Conservation (phyloP, 2,797 vertebrate genomes). For the Okamejei kenojei region DNA sequence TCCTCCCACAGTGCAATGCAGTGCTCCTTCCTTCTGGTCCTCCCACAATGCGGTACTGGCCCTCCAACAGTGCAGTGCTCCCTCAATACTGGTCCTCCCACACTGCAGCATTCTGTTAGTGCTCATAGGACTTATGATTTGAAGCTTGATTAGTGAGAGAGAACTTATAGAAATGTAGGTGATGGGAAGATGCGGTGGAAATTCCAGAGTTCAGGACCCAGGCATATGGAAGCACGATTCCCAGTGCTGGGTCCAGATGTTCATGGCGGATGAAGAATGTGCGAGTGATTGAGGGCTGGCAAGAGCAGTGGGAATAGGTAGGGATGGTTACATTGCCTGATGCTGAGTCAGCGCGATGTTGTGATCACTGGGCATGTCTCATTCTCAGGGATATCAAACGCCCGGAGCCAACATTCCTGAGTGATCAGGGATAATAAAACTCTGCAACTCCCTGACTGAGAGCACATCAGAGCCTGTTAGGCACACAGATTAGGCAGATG, state of each 20-base stretch:
- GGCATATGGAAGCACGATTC: too few species aligned
- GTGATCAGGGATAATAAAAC: constrained; percentile 41
- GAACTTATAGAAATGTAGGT: too few species aligned
- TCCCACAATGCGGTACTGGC: too few species aligned
- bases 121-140: too few species aligned
- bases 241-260: not conserved
- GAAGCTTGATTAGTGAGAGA: too few species aligned
- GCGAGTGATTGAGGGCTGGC: not conserved
- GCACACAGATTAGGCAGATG: constrained; percentile 39
- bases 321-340: not conserved
- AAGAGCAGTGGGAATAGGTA: not conserved
- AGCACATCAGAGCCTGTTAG: constrained; percentile 46
- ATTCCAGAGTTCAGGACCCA: not conserved
- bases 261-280: not conserved
- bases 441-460: constrained; percentile 20
- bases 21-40: too few species aligned
- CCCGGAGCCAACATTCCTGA: constrained; percentile 34
- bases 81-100: too few species aligned
- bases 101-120: too few species aligned
- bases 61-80: too few species aligned
- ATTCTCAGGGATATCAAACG: not conserved
- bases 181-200: not conserved
- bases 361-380: constrained; percentile 6
- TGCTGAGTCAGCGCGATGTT: constrained; percentile 22
- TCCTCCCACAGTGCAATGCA: too few species aligned